These are phyloP conservation scores for Gymnoscopelus microlampas DNA, from an alignment of 2,797 vertebrate species.

Conservation along the genomic window DNA sequence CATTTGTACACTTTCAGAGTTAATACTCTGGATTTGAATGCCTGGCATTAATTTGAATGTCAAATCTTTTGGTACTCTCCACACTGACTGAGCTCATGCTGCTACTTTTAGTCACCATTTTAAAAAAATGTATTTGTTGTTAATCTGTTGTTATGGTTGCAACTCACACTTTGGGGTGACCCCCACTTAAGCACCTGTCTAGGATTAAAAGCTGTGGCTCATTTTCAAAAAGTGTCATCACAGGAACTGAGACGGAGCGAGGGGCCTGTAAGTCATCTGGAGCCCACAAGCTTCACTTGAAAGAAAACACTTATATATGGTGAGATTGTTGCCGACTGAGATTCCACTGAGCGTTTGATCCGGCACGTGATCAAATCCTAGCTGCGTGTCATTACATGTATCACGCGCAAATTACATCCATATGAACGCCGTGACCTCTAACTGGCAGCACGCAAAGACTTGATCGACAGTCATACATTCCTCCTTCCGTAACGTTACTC, in stretches of 20 bases:
- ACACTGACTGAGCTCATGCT: conserved; percentile 11
- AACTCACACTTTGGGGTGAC: background rate
- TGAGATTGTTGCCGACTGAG: background rate
- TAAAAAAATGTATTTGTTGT: too few species aligned
- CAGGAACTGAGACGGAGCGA: background rate
- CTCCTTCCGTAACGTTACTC: conserved; percentile 8
- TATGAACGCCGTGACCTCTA: conserved; percentile 24
- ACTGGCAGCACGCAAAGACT: conserved; percentile 29
- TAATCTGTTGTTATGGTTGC: too few species aligned
- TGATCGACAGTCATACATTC: conserved; percentile 28
- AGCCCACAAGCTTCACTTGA: conserved; percentile 6
- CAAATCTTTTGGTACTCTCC: conserved; percentile 29
- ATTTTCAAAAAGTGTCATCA: conserved; percentile 10
- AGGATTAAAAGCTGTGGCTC: conserved; percentile 14
- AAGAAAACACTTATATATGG: conserved; percentile 14
- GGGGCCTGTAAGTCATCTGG: background rate
- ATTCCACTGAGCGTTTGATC: conserved; percentile 24
- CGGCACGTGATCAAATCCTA: conserved; percentile 19
- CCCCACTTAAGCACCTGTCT: conserved; percentile 28
- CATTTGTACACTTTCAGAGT: too few species aligned
- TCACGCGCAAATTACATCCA: conserved; percentile 10
- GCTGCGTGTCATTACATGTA: conserved; percentile 22
- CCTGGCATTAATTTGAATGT: conserved; percentile 14
- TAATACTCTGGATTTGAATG: conserved; percentile 23
- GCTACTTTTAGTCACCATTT: too few species aligned